Conservation (phyloP, 2,113 vertebrate species). For the Oreamnos americanus region DNA sequence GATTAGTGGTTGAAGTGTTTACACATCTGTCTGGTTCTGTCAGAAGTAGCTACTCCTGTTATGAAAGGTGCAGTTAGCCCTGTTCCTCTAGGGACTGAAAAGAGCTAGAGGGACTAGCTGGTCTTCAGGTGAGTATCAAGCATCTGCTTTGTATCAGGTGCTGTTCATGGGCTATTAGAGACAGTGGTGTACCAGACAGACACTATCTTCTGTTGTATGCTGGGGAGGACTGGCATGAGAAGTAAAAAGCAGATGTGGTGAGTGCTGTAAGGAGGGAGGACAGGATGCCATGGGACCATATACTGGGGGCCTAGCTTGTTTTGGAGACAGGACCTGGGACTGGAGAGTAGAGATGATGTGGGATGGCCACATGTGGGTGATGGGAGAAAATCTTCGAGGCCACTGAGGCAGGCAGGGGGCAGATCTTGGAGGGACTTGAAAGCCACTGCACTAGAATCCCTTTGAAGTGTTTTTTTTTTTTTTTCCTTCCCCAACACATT, state of each 20-base stretch:
- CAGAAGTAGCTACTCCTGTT: background rate
- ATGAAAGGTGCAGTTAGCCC: background rate
- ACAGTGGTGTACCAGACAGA: background rate
- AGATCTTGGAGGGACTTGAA: background rate
- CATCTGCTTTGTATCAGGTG: background rate
- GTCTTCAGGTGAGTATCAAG: background rate
- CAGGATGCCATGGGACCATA: background rate
- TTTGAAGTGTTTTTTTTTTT: background rate
- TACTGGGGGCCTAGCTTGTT: background rate
- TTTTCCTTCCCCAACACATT: background rate
- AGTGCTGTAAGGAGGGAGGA: background rate
- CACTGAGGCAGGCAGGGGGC: background rate
- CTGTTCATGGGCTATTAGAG: background rate
- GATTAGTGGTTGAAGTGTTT: background rate
- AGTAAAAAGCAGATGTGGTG: background rate
- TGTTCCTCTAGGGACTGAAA: background rate
- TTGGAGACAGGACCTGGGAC: background rate
- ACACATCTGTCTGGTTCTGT: background rate
- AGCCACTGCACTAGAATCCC: background rate
- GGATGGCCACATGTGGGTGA: background rate
- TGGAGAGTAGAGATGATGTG: background rate
- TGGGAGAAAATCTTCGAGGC: background rate
- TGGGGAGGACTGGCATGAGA: background rate
- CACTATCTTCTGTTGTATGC: rapidly evolving
- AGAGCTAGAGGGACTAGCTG: background rate